Conservation (phyloP, 2,113 vertebrate genomes). For the Butorides virescens region DNA sequence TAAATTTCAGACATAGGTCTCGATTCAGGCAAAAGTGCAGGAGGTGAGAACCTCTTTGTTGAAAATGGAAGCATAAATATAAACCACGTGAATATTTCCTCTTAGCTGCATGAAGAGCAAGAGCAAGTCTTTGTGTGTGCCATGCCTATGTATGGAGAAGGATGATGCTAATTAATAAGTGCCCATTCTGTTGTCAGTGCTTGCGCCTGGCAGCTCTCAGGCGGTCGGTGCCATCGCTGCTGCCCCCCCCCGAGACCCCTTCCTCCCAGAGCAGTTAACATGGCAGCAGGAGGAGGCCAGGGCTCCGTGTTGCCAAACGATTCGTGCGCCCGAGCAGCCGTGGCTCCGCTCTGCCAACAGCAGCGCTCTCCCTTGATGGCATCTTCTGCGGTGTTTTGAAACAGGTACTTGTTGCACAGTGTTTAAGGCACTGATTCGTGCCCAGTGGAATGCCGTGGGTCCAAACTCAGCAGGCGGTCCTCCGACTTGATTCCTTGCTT, state of each 20-base stretch:
- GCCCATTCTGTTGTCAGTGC: background rate
- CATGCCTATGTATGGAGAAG: background rate
- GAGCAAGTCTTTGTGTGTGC: fast-evolving
- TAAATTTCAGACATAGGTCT: background rate
- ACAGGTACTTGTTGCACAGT: background rate
- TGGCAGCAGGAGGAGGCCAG: background rate
- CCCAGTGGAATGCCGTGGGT: background rate
- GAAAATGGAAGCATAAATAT: constrained; percentile 14
- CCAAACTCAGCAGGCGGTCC: background rate
- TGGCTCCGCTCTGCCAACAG: background rate
- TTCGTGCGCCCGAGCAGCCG: fast-evolving
- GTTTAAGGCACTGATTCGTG: background rate
- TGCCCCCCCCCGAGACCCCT: background rate
- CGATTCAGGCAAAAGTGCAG: background rate
- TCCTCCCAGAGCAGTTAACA: background rate
- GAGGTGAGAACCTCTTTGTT: background rate
- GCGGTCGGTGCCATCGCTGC: fast-evolving
- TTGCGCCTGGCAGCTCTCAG: background rate
- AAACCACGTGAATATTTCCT: background rate
- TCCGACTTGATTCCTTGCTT: background rate
- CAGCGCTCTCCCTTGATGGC: background rate
- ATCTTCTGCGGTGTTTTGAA: background rate
- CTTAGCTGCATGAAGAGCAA: background rate
- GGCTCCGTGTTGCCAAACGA: background rate
- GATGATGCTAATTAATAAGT: background rate